Percentiles rank a stretch among this genome's conserved stretches.
Evolutionary conservation across 2,888 invertebrate species (phyloP).

Genomic region (Drosophila robusta): DNA sequence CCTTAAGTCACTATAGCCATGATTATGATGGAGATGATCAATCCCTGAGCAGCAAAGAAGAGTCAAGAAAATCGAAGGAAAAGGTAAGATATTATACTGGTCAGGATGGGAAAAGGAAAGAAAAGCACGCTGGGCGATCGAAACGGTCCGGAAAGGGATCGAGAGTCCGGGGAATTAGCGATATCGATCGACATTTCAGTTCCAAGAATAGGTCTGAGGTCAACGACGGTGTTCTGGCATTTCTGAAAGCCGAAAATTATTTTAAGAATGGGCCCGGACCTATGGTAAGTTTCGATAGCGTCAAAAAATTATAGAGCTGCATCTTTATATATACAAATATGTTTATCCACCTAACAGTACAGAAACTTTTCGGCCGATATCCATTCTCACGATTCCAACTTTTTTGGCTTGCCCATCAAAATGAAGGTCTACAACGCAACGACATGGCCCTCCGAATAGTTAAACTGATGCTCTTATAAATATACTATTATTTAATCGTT

Average conservation of each 20-base stretch:
- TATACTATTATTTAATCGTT: background rate
- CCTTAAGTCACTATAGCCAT: background rate
- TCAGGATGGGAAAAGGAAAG: background rate
- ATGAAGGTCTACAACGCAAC: conserved; percentile 50
- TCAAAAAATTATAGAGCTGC: background rate
- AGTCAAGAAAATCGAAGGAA: background rate
- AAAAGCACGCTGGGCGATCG: background rate
- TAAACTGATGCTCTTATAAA: conserved; percentile 2
- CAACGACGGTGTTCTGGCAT: conserved; percentile 61
- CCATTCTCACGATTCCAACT: conserved; percentile 41
- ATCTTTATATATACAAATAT: background rate
- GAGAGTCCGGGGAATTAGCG: background rate
- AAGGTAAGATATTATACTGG: background rate
- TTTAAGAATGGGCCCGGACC: background rate
- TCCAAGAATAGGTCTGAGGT: conserved; percentile 53
- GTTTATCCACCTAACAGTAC: background rate
- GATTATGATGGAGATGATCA: background rate
- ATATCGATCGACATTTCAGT: conserved; percentile 58
- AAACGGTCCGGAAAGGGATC: background rate
- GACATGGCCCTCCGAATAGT: conserved; percentile 40
- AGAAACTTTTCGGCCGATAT: conserved; percentile 52
- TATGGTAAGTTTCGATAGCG: conserved; percentile 33
- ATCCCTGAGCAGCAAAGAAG: background rate
- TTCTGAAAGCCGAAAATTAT: conserved; percentile 50
- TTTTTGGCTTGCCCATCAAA: conserved; percentile 58